Base-by-base conservation (phyloP, 1,140 invertebrate species). In the Anoplophora glabripennis region DNA sequence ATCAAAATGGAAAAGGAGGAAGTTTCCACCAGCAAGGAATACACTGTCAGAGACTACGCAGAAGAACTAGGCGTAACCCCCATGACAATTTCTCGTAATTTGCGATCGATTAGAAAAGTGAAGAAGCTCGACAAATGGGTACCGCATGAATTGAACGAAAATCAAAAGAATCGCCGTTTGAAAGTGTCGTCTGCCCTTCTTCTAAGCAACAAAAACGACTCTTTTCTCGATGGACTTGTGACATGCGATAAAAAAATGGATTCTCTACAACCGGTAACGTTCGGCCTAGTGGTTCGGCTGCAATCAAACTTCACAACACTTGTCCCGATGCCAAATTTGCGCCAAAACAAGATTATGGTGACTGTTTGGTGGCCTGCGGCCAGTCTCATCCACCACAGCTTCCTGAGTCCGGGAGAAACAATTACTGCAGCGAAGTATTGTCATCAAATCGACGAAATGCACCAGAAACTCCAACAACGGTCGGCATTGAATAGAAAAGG, bases 211-310 rank as follows among this genome's bases (percentile, higher is more conserved):
- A 45, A 45, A 45, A 45, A n/a, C 42, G 42, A 45, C 14, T 14
- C 42, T n/a, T 17, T 45, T 45, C 14, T 45, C 7, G 42, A 45
- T 45, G 11, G 17, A 14, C 7, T 45, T 14, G 14, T 45, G 8
- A 45, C 14, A 14, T 45, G 42, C 14, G 42, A 45, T 45, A 14
- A 45, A 45, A 45, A 45, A 14, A n/a, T 45, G 42, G 42, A 45
- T 45, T 14, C 42, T 45, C 42, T 45, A 45, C 42, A 45, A 45
- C 42, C 8, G 42, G 42, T 8, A 14, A 45, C 42, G 42, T 45
- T 45, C 11, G 14, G 42, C 8, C 8, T 14, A 45, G 42, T 45
- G 42, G 42, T 45, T 45, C 8, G 42, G 14, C 42, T 8, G 8
- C 42, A 14, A 45, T 17, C 8, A 45, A 14, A 7, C 42, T 9